Conservation (phyloP, 2,797 vertebrate genomes). For the Lepus oiostolus region DNA sequence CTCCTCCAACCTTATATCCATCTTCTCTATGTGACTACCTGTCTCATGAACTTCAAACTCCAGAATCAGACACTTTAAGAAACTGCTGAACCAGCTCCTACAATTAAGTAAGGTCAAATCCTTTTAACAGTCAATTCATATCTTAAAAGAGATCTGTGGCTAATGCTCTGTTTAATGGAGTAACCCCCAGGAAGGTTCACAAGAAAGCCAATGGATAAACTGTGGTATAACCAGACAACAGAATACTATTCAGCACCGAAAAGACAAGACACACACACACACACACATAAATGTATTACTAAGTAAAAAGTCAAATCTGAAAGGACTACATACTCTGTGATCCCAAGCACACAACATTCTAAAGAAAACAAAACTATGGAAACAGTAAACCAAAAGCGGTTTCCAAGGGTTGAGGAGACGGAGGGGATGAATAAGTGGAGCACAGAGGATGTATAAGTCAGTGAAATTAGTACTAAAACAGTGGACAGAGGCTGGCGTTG, state of each 20-base stretch:
- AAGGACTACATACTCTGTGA: not conserved
- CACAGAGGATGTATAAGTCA: too few species aligned
- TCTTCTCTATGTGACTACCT: not conserved
- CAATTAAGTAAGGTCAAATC: not conserved
- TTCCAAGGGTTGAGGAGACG: not conserved
- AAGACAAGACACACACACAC: not conserved
- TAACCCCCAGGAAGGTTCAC: not conserved
- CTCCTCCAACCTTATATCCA: not conserved
- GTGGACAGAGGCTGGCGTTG: too few species aligned
- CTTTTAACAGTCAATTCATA: not conserved
- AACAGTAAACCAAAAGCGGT: not conserved
- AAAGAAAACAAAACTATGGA: not conserved
- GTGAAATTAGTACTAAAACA: too few species aligned
- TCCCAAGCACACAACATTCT: not conserved
- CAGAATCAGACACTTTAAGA: slow-evolving; percentile 3
- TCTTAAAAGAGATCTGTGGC: not conserved
- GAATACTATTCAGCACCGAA: not conserved
- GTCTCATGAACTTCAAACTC: slow-evolving; percentile 40
- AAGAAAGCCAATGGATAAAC: not conserved
- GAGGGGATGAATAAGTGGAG: not conserved
- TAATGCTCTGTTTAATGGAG: not conserved
- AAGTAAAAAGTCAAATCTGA: not conserved
- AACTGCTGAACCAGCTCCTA: not conserved
- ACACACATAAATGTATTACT: not conserved
- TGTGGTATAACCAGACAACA: too few species aligned